Evolutionary conservation across 2,888 invertebrate genomes (phyloP).

Genomic region (Nomada ferruginata): DNA sequence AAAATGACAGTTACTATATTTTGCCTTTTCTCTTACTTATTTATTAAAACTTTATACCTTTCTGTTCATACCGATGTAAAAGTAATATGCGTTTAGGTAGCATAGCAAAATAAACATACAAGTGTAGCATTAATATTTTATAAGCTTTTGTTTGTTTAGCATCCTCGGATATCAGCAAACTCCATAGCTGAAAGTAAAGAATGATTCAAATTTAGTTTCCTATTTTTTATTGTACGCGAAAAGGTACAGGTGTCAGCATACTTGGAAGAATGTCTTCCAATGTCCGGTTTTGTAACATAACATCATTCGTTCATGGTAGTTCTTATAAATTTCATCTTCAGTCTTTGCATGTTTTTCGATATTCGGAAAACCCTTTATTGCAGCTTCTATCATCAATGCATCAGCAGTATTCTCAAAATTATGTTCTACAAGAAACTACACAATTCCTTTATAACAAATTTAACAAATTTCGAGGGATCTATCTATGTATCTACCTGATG

Average conservation of each 20-base stretch:
- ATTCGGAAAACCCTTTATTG: constrained; percentile 58
- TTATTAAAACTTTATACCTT: constrained; percentile 27
- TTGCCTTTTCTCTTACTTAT: background rate
- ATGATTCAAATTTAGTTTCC: background rate
- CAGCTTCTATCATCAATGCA: constrained; percentile 68
- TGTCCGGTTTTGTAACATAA: constrained; percentile 68
- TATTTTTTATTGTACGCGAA: background rate
- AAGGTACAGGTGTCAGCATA: constrained; percentile 46
- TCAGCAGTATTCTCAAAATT: constrained; percentile 73
- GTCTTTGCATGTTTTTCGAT: constrained; percentile 25
- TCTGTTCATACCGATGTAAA: constrained; percentile 33
- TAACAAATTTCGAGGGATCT: background rate
- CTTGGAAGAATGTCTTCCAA: constrained; percentile 75
- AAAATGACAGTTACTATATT: constrained; percentile 18
- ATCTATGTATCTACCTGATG: constrained; percentile 55
- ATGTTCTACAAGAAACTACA: constrained; percentile 74
- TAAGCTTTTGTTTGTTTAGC: constrained; percentile 74
- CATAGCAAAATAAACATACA: constrained; percentile 80
- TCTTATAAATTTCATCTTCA: constrained; percentile 56
- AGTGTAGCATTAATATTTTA: constrained; percentile 80
- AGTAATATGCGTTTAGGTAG: constrained; percentile 72
- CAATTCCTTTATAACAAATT: background rate
- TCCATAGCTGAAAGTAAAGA: constrained; percentile 76
- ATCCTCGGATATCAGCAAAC: constrained; percentile 69
- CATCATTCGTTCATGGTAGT: constrained; percentile 60